A percentile compares a stretch with the other conserved stretches of the same genome.
Conservation (phyloP, 2,113 vertebrate species). For the Clarias magur region DNA sequence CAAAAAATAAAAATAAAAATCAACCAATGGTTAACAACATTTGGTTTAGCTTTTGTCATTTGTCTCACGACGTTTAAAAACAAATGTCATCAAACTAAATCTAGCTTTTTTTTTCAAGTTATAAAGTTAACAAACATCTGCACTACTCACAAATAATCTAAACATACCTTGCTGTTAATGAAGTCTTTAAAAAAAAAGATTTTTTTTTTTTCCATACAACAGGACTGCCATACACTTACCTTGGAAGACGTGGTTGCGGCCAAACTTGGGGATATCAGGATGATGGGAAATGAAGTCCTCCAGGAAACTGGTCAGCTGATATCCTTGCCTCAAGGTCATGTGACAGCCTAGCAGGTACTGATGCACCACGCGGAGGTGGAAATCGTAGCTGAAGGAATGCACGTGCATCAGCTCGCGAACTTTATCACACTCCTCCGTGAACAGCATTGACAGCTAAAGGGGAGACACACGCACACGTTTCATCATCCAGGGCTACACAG, state of each 20-base stretch:
- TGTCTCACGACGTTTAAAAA: not conserved
- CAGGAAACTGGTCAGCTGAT: constrained; percentile 93
- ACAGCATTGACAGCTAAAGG: constrained; percentile 94
- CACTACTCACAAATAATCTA: not conserved
- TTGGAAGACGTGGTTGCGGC: constrained; percentile 95
- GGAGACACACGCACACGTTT: constrained; percentile 42
- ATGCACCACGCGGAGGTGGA: constrained; percentile 95
- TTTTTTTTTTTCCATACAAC: not conserved
- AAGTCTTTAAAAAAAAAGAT: not conserved
- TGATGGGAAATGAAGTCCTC: constrained; percentile 93
- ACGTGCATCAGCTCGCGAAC: constrained; percentile 97
- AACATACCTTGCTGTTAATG: not conserved
- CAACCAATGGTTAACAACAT: not conserved
- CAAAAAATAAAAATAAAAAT: not conserved
- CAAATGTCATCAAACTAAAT: not conserved
- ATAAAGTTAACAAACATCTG: not conserved
- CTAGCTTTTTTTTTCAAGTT: not conserved
- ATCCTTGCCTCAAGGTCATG: constrained; percentile 90
- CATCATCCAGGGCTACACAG: not conserved
- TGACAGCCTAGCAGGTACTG: constrained; percentile 92
- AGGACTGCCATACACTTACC: constrained; percentile 65
- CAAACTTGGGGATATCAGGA: constrained; percentile 93
- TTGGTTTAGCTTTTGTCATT: not conserved
- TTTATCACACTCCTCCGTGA: constrained; percentile 97
- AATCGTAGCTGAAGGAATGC: constrained; percentile 98